Evolutionary conservation across 1,140 invertebrate genomes (phyloP).

Genomic region (Conus ventricosus): DNA sequence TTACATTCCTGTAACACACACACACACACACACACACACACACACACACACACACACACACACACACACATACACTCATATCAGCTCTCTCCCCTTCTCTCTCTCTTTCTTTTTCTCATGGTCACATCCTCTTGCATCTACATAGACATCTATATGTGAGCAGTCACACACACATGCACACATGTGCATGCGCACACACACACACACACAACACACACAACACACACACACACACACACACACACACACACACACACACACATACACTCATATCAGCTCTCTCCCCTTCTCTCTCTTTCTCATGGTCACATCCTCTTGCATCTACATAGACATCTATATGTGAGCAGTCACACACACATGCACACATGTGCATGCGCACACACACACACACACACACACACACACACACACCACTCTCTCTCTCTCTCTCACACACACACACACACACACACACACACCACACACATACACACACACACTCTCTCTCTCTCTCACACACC

Average conservation of each 20-base stretch:
- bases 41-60: too few species aligned
- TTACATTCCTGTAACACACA: neutral
- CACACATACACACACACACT: slow-evolving; percentile 12
- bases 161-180: neutral
- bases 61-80: too few species aligned
- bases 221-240: too few species aligned
- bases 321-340: neutral
- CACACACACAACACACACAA: too few species aligned
- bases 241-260: too few species aligned
- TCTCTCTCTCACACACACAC: slow-evolving; percentile 21
- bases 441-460: slow-evolving; percentile 4
- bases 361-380: neutral
- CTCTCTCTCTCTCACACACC: too few species aligned
- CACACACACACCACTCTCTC: too few species aligned
- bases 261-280: too few species aligned
- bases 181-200: neutral
- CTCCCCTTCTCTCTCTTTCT: too few species aligned
- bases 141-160: neutral
- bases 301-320: neutral
- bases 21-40: too few species aligned
- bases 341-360: neutral
- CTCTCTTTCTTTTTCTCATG: neutral
- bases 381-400: slow-evolving; percentile 3
- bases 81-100: neutral
- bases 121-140: too few species aligned